phyloP scores from a whole-genome alignment of 2,888 invertebrate species.

The Poecilus cupreus region DNA sequence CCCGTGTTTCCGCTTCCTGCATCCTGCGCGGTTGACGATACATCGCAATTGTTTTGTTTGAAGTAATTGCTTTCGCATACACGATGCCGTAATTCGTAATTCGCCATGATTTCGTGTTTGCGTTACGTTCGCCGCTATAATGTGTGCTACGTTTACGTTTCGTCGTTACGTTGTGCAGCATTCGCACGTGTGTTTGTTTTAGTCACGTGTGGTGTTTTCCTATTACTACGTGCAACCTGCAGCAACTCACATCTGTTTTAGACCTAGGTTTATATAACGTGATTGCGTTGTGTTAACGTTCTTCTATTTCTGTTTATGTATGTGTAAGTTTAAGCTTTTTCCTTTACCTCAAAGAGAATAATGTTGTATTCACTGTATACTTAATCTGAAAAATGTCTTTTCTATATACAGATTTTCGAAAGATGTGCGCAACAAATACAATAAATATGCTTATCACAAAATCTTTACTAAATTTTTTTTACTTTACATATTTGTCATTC shows the following conservation, averaged over 20 bases:
- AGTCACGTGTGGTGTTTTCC: slow-evolving; percentile 25
- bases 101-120: slow-evolving; percentile 48
- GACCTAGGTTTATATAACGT: not conserved
- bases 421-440: no score
- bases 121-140: slow-evolving; percentile 35
- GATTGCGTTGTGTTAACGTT: not conserved
- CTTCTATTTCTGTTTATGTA: no score
- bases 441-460: no score
- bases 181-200: slow-evolving; percentile 34
- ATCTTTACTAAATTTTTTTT: no score
- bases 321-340: no score
- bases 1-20: not conserved
- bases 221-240: slow-evolving; percentile 16
- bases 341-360: no score
- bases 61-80: slow-evolving; percentile 27
- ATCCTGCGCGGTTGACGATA: not conserved
- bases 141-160: slow-evolving; percentile 26
- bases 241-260: not conserved
- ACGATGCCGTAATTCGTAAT: slow-evolving; percentile 34
- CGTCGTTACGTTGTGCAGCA: not conserved
- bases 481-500: no score
- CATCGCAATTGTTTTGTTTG: slow-evolving; percentile 20
- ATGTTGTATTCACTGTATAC: not conserved
- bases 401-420: no score
- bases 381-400: not conserved